Conservation (phyloP, 2,888 invertebrate genomes). For the Platynereis dumerilii region DNA sequence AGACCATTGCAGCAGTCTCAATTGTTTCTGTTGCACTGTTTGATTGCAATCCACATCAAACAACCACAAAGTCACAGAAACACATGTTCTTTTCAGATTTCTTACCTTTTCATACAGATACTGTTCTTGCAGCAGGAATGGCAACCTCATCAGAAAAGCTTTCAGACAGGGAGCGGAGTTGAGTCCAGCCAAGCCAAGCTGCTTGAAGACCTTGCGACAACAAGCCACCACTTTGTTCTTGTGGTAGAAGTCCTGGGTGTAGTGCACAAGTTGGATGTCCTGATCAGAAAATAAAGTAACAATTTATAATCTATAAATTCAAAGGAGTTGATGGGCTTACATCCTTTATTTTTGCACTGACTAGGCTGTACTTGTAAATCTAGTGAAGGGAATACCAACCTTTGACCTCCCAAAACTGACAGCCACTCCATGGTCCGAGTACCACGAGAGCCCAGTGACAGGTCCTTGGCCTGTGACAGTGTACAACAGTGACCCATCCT, state of each 20-base stretch:
- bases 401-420: conserved; percentile 69
- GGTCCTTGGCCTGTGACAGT: conserved; percentile 68
- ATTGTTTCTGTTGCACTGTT: too few relatives aligned
- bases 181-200: conserved; percentile 67
- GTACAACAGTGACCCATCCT: conserved; percentile 69
- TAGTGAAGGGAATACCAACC: too few relatives aligned
- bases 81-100: too few relatives aligned
- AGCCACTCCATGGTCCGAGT: conserved; percentile 66
- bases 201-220: conserved; percentile 66
- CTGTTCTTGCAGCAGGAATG: conserved; percentile 67
- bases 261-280: conserved; percentile 67
- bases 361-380: too few relatives aligned
- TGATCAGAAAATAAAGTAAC: conserved; percentile 36
- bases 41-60: too few relatives aligned
- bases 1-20: too few relatives aligned
- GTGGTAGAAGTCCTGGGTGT: conserved; percentile 60
- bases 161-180: conserved; percentile 68
- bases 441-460: conserved; percentile 67
- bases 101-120: conserved; percentile 68
- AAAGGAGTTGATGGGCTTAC: too few relatives aligned
- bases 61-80: too few relatives aligned
- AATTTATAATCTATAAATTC: too few relatives aligned
- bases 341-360: too few relatives aligned
- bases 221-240: conserved; percentile 66
- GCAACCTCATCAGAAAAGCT: conserved; percentile 63